Evolutionary conservation across 2,113 vertebrate genomes (phyloP).

Genomic region (Verasper variegatus): DNA sequence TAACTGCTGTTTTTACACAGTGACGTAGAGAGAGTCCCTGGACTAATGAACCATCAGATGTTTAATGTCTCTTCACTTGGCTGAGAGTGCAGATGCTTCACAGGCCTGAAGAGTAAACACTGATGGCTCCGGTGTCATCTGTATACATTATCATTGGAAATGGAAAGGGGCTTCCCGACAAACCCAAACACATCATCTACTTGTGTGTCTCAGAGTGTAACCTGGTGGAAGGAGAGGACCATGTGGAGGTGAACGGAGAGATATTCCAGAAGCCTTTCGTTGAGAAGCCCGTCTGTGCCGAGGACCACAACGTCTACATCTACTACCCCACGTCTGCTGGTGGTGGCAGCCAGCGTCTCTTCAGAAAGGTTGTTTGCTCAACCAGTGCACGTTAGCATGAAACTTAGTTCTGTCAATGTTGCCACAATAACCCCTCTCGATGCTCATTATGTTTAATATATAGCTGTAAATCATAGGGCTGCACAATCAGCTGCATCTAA

Average conservation of each 20-base stretch:
- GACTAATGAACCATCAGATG: slow-evolving; percentile 10
- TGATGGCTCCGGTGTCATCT: not conserved
- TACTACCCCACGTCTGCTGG: slow-evolving; percentile 98
- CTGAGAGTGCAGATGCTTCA: slow-evolving; percentile 24
- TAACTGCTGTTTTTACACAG: slow-evolving; percentile 25
- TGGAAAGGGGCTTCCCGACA: not conserved
- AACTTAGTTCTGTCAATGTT: too few species aligned
- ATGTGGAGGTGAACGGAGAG: slow-evolving; percentile 96
- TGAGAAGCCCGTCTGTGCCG: slow-evolving; percentile 97
- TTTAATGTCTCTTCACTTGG: slow-evolving; percentile 17
- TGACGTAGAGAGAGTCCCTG: not conserved
- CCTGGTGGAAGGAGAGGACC: slow-evolving; percentile 95
- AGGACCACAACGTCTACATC: slow-evolving; percentile 99
- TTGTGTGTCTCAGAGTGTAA: slow-evolving; percentile 87
- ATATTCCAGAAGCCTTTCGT: slow-evolving; percentile 98
- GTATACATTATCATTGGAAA: not conserved
- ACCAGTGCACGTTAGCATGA: too few species aligned
- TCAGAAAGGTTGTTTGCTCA: slow-evolving; percentile 89
- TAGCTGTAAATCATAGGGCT: too few species aligned
- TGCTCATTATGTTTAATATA: too few species aligned
- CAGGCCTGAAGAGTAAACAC: slow-evolving; percentile 20
- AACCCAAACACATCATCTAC: not conserved
- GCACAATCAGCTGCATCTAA: too few species aligned
- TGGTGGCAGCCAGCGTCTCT: slow-evolving; percentile 97
- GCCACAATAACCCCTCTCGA: too few species aligned